Percentiles rank a stretch among this genome's conserved stretches.
Conservation (phyloP, 2,797 vertebrate genomes). For the Tangara arthus region DNA sequence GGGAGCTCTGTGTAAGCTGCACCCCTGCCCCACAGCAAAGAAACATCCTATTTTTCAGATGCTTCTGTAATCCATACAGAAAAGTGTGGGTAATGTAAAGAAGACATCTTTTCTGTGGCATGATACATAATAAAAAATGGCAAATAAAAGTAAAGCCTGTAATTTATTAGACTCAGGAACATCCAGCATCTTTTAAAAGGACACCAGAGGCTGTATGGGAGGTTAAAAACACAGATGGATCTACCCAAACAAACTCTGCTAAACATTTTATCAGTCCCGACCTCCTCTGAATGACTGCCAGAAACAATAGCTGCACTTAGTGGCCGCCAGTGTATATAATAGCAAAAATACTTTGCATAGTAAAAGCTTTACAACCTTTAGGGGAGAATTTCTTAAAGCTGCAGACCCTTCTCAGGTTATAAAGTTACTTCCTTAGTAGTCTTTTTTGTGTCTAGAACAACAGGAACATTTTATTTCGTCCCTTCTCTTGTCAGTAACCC, state of each 20-base stretch:
- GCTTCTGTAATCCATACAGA: neutral
- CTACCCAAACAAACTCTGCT: conserved; percentile 61
- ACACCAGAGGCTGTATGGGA: conserved; percentile 22
- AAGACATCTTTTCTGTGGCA: neutral
- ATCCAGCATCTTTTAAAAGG: conserved; percentile 30
- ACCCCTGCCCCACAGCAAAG: neutral
- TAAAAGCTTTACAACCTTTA: conserved; percentile 65
- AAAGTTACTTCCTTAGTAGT: conserved; percentile 37
- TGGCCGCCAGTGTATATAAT: conserved; percentile 60
- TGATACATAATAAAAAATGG: neutral
- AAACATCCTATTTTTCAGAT: neutral
- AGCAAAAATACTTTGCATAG: conserved; percentile 66
- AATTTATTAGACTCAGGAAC: neutral
- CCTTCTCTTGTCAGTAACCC: neutral
- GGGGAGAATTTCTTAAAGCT: conserved; percentile 59
- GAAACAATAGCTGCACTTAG: conserved; percentile 63
- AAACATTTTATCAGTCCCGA: conserved; percentile 48
- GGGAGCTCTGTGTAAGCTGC: neutral
- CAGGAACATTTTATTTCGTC: conserved; percentile 19
- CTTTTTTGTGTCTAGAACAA: conserved; percentile 14
- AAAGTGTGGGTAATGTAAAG: neutral
- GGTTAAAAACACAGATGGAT: conserved; percentile 59
- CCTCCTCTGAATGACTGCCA: conserved; percentile 48
- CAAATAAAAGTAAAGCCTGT: neutral
- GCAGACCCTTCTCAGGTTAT: conserved; percentile 46